Percentiles rank a stretch among this genome's conserved stretches.
Conservation (phyloP, 2,888 invertebrate species). For the Ormyrus nitidulus region DNA sequence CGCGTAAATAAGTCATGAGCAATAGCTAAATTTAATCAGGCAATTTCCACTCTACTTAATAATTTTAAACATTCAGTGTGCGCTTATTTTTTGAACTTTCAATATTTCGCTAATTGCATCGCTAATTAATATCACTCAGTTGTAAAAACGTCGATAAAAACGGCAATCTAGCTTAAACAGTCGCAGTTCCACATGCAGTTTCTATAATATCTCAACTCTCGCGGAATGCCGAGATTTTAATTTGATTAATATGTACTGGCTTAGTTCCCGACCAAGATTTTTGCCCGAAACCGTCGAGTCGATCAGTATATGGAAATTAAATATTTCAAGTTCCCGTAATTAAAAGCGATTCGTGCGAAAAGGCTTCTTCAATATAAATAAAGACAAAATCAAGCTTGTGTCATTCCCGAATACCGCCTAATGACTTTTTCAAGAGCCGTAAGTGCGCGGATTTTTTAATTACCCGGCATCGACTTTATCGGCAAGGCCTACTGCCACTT, state of each 20-base stretch:
- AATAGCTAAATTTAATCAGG: too few relatives aligned
- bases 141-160: not conserved
- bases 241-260: not conserved
- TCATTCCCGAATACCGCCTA: not conserved
- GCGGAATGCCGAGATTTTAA: too few relatives aligned
- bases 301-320: slow-evolving; percentile 24
- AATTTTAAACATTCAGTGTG: too few relatives aligned
- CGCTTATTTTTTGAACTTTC: too few relatives aligned
- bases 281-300: not conserved
- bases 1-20: too few relatives aligned
- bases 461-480: slow-evolving; percentile 10
- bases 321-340: slow-evolving; percentile 28
- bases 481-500: not conserved
- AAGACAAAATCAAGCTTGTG: slow-evolving; percentile 8
- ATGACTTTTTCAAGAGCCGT: slow-evolving; percentile 38
- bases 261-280: not conserved
- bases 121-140: too few relatives aligned
- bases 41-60: too few relatives aligned
- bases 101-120: too few relatives aligned
- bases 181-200: too few relatives aligned
- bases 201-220: too few relatives aligned
- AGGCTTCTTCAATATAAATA: slow-evolving; percentile 18
- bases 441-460: slow-evolving; percentile 36
- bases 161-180: too few relatives aligned
- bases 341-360: slow-evolving; percentile 30